Base-by-base conservation (phyloP, 2,113 vertebrate genomes). In the Callaeas wilsoni region DNA sequence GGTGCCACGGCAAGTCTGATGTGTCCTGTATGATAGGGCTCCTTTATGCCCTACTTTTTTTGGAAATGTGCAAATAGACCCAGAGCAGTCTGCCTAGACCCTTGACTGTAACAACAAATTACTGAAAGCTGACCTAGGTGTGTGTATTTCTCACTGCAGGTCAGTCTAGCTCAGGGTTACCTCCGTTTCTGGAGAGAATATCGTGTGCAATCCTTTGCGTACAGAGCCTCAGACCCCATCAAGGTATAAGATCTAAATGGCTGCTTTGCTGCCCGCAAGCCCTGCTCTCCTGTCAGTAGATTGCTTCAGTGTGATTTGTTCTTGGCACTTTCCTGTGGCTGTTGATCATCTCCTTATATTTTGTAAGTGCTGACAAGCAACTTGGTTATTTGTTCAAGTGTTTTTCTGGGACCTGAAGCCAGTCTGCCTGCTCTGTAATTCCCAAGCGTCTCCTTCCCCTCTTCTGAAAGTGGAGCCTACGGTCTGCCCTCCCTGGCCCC, bases 311-410 rank as follows among this genome's bases (percentile, higher is more conserved):
- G 75, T 86, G 79, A 86, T 93, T 96, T 95, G 95, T 95, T 97
- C 94, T 96, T 94, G 94, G 94, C 88, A 69, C 75, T 80, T 95
- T 84, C 83, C 83, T 92, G 71, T 80, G 83, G 79, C 60, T 88
- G 94, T 84, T 96, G 94, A 86, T 92, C 86, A 96, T 90, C 92
- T 95, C 88, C 94, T 95, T 96, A 92, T 88, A 94, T 92, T 92
- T 90, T 93, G 35, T 86, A 93, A 94, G 94, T 94, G 96, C 92
- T 95, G 96, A 96, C 95, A 95, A 95, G 88, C 20, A 92, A 71
- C 88, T 87, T 77, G 94, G 39, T 90, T 96, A 80, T 90, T 94
- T 81, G 68, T 93, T 88, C 92, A 96, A 94, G 85, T 77, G 87
- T 93, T 96, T 93, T 93, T 86, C 88, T 92, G 83, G 83, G 90